Percentiles rank a stretch among this genome's conserved stretches.
Evolutionary conservation across 2,797 vertebrate species (phyloP).

Genomic region (Sebastes cheni): DNA sequence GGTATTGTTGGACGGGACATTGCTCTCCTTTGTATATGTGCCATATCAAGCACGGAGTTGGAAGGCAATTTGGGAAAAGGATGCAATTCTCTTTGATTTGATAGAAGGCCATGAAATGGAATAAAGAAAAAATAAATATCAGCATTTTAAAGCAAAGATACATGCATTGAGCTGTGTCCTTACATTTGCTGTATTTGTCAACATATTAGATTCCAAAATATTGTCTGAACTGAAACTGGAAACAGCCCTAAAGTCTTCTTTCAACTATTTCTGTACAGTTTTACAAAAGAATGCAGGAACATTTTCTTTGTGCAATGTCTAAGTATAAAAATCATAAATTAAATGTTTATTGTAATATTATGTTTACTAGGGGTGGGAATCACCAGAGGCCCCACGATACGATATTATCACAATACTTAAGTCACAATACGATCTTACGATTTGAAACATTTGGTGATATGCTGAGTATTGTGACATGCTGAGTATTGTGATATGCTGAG

Average conservation of each 20-base stretch:
- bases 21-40: conserved; percentile 79
- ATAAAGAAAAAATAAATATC: conserved; percentile 49
- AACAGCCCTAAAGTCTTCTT: neutral
- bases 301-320: neutral
- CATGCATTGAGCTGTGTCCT: conserved; percentile 41
- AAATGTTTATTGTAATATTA: neutral
- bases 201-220: conserved; percentile 22
- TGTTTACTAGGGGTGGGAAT: neutral
- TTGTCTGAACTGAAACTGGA: neutral
- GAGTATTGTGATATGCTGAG: too few species aligned
- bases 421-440: too few species aligned
- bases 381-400: too few species aligned
- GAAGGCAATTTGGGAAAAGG: conserved; percentile 70
- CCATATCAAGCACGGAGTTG: conserved; percentile 70
- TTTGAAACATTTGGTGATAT: too few species aligned
- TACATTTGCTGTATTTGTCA: conserved; percentile 43
- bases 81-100: conserved; percentile 79
- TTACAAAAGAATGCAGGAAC: neutral
- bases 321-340: neutral
- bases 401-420: too few species aligned
- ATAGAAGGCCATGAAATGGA: conserved; percentile 67
- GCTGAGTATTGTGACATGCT: too few species aligned
- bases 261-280: neutral
- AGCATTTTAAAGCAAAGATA: conserved; percentile 58
- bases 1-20: conserved; percentile 81